Conservation (phyloP, 1,140 invertebrate genomes). For the Drosophila tsacasi region DNA sequence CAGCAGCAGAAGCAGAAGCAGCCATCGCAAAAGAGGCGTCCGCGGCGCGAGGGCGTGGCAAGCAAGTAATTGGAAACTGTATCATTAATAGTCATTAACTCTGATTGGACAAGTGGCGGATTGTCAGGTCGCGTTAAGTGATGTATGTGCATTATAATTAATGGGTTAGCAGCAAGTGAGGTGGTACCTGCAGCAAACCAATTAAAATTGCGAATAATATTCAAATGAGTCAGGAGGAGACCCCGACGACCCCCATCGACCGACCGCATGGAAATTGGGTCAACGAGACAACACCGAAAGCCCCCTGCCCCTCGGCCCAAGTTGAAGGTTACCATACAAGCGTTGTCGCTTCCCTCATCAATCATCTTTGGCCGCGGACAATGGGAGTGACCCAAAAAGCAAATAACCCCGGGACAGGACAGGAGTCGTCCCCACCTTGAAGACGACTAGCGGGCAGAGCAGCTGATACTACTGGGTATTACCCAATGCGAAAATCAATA, state of each 20-base stretch:
- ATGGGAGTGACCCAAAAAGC: slow-evolving; percentile 68
- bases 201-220: slow-evolving; percentile 54
- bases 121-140: slow-evolving; percentile 45
- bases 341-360: slow-evolving; percentile 55
- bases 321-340: slow-evolving; percentile 57
- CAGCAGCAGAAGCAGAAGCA: slow-evolving; percentile 25
- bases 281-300: slow-evolving; percentile 17
- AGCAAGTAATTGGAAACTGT: slow-evolving; percentile 51
- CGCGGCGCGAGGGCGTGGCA: slow-evolving; percentile 18
- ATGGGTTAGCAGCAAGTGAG: slow-evolving; percentile 10
- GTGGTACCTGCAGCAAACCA: slow-evolving; percentile 24
- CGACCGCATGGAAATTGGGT: slow-evolving; percentile 40
- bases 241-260: slow-evolving; percentile 25
- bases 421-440: slow-evolving; percentile 17
- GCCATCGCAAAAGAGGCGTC: slow-evolving; percentile 12
- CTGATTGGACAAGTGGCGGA: slow-evolving; percentile 51
- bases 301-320: slow-evolving; percentile 21
- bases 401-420: slow-evolving; percentile 27
- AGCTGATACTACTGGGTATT: slow-evolving; percentile 43
- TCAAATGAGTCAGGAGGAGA: slow-evolving; percentile 51
- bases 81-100: slow-evolving; percentile 57
- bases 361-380: slow-evolving; percentile 64
- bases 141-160: slow-evolving; percentile 62
- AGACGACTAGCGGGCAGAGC: neutral
- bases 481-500: slow-evolving; percentile 73